Evolutionary conservation across 2,797 vertebrate species (phyloP), one percentile per base, ranked within the genome.

Genomic region (Sebastes nivosus): DNA sequence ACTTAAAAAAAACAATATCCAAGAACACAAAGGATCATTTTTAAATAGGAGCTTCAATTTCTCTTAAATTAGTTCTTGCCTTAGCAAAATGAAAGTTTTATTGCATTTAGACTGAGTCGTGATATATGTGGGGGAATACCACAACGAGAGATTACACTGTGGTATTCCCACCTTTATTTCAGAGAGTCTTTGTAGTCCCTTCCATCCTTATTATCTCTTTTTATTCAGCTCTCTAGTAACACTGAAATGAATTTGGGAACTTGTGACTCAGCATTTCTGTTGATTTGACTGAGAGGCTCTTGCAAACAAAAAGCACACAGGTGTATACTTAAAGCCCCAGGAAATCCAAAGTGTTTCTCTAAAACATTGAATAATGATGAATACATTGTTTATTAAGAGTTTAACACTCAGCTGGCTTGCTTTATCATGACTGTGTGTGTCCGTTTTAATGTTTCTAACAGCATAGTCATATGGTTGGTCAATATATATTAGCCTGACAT

Each of bases 21-120:
- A 9, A 18, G 36, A 52, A 32, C 24, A n/a, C 6, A 7, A n/a
- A 52, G 14, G 18, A 36, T 54, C 42, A 4, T 10, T 84, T 71
- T 71, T 27, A 66, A 22, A 27, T 25, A 54, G 6, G 58, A 52
- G 30, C 34, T 66, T 59, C 6, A 16, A 20, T 63, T 60, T 67
- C 27, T 80, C 20, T 67, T 38, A 36, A 46, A 77, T 79, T 72
- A 77, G 22, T 30, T 72, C 29, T 66, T 32, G 25, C n/a, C 63
- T 38, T 11, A 1, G 2, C 52, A 50, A 57, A 68, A 81, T 67
- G 6, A 70, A 46, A 58, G 61, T 80, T 72, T 78, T 4, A 71
- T 76, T 75, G 58, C 42, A 29, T 42, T 74, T 30, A 72, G 38
- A 54, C 4, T 54, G 38, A 55, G 24, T 25, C 1, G 2, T 69